These are phyloP conservation scores for Calameuta idolon DNA, from an alignment of 2,888 invertebrate genomes.

Conservation along the genomic window DNA sequence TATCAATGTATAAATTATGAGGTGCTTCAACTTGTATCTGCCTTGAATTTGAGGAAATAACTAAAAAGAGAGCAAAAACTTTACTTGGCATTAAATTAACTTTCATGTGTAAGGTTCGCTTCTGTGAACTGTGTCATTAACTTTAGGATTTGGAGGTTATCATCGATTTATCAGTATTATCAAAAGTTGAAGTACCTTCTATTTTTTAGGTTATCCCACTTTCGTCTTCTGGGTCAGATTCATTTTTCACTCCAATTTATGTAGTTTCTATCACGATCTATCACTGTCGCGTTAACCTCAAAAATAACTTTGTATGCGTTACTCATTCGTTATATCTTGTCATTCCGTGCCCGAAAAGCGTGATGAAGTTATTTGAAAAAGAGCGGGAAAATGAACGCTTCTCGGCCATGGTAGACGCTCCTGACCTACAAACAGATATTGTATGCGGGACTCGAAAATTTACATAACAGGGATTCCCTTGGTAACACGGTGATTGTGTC, in stretches of 20 bases:
- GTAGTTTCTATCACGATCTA: not conserved
- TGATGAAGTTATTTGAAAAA: not conserved
- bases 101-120: not conserved
- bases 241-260: not conserved
- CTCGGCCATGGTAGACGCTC: not conserved
- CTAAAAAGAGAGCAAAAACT: too few relatives aligned
- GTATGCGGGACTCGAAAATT: slow-evolving; percentile 2
- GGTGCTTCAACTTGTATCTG: not conserved
- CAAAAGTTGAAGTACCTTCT: not conserved
- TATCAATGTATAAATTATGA: not conserved
- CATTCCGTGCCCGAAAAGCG: not conserved
- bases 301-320: not conserved
- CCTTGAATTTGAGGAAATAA: too few relatives aligned
- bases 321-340: not conserved
- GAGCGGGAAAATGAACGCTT: not conserved
- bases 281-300: not conserved
- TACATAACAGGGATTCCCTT: slow-evolving; percentile 4
- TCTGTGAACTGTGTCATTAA: not conserved
- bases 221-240: not conserved
- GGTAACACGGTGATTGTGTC: not conserved
- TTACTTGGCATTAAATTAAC: not conserved
- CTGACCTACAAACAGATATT: slow-evolving; percentile 3
- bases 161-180: not conserved
- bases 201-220: not conserved
- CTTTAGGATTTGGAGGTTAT: not conserved